A percentile compares a stretch with the other conserved stretches of the same genome.
Evolutionary conservation across 2,797 vertebrate species (phyloP).

Genomic region (Neomorphus geoffroyi): DNA sequence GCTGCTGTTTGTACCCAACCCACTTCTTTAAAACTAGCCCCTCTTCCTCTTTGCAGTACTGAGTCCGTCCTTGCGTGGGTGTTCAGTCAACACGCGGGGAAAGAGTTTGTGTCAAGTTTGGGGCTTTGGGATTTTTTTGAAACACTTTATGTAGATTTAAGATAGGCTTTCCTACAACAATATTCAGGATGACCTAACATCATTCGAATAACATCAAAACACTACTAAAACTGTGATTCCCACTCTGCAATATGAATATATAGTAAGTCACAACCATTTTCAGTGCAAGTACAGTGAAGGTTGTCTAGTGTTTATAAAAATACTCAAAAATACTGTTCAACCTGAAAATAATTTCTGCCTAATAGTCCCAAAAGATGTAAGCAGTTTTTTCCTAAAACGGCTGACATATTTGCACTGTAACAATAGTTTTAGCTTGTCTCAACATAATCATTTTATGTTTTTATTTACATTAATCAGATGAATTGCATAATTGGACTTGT

Average conservation of each 20-base stretch:
- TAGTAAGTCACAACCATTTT: background rate
- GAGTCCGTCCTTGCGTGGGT: fast-evolving
- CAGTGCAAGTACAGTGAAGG: background rate
- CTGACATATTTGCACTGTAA: background rate
- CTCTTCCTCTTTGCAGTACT: background rate
- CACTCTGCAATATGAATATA: background rate
- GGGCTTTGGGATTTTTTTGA: background rate
- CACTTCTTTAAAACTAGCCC: background rate
- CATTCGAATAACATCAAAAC: background rate
- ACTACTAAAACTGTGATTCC: background rate
- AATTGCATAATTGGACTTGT: slow-evolving; percentile 84
- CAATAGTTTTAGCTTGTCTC: background rate
- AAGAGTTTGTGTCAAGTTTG: background rate
- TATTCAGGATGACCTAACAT: background rate
- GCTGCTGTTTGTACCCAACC: background rate
- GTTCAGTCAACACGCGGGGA: background rate
- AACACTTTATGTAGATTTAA: background rate
- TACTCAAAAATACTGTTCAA: background rate
- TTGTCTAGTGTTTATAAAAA: background rate
- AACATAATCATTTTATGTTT: background rate
- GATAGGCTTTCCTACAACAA: background rate
- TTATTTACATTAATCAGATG: slow-evolving; percentile 76
- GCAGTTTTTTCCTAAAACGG: background rate
- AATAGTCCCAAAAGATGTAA: background rate
- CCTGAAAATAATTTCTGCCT: background rate